Evolutionary conservation across 2,113 vertebrate species (phyloP).

Genomic region (Felis chaus): DNA sequence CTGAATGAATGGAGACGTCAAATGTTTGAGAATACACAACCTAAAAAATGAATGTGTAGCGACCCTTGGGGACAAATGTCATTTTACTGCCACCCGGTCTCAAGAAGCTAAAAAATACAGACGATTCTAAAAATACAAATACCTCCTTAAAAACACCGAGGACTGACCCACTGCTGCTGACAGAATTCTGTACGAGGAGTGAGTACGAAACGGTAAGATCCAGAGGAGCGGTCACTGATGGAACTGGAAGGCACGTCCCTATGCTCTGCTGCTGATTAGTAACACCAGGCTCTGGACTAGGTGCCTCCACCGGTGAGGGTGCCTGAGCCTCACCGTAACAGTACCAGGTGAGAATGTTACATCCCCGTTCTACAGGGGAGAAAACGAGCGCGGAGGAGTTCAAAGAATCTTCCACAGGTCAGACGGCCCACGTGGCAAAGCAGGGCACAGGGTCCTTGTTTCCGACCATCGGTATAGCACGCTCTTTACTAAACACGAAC

Average conservation of each 20-base stretch:
- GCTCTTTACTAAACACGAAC: fast-evolving
- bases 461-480: fast-evolving
- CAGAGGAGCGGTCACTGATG: fast-evolving
- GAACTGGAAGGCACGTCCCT: not conserved
- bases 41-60: not conserved
- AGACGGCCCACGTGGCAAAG: fast-evolving
- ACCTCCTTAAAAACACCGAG: not conserved
- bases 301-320: not conserved
- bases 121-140: not conserved
- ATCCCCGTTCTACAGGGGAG: fast-evolving
- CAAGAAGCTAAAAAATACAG: not conserved
- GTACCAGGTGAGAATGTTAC: fast-evolving
- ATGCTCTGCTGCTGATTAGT: not conserved
- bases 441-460: fast-evolving
- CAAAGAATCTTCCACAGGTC: fast-evolving
- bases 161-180: fast-evolving
- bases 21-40: not conserved
- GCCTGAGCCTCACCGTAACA: no score
- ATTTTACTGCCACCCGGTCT: not conserved
- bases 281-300: not conserved
- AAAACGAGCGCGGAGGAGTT: not conserved
- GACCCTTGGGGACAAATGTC: not conserved
- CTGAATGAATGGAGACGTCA: not conserved
- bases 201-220: not conserved
- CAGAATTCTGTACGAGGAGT: not conserved